Conservation (phyloP, 2,113 vertebrate genomes). For the Fukomys damarensis region DNA sequence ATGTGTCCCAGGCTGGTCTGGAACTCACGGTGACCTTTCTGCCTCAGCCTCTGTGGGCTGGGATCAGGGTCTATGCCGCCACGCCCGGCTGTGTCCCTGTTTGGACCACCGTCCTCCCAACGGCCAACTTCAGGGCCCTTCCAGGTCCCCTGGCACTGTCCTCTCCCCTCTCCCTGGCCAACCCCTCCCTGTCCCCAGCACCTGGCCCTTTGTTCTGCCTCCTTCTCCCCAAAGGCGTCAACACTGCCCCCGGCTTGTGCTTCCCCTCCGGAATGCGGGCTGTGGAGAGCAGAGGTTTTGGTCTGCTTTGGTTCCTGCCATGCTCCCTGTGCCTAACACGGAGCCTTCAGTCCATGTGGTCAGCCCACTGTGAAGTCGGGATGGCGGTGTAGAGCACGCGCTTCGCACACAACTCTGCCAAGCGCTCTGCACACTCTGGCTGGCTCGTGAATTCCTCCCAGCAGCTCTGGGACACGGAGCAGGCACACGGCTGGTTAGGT, state of each 20-base stretch:
- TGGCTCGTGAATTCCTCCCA: neutral
- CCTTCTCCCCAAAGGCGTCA: neutral
- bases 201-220: neutral
- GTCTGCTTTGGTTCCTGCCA: neutral
- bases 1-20: neutral
- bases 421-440: neutral
- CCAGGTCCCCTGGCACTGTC: neutral
- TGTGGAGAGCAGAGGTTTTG: neutral
- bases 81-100: neutral
- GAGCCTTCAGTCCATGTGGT: neutral
- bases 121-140: rapidly evolving
- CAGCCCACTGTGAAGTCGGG: neutral
- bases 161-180: neutral
- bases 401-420: neutral
- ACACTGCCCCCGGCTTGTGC: neutral
- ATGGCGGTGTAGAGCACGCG: neutral
- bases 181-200: rapidly evolving
- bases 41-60: neutral
- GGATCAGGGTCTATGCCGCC: neutral
- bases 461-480: neutral
- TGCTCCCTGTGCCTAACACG: neutral
- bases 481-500: neutral
- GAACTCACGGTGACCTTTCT: neutral
- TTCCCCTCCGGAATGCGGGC: neutral
- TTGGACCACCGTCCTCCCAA: neutral